Evolutionary conservation across 2,888 invertebrate species (phyloP).

Genomic region (Synergus gifuensis): DNA sequence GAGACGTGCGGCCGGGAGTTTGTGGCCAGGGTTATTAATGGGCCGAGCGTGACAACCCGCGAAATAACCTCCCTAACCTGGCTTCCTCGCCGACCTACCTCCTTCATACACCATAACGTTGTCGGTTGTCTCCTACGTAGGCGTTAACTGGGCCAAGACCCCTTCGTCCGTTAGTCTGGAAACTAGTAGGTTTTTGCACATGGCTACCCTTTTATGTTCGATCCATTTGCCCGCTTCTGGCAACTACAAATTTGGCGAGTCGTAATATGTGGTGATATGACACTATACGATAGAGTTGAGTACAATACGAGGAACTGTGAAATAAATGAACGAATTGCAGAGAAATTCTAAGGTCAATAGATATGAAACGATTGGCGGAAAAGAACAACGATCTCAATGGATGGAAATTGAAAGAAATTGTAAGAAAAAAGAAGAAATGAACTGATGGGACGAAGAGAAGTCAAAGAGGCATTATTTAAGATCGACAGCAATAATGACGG

Average conservation of each 20-base stretch:
- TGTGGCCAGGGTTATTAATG: conserved; percentile 69
- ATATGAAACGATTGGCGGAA: background rate
- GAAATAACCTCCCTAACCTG: conserved; percentile 67
- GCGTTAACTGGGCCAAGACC: conserved; percentile 70
- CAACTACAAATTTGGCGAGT: background rate
- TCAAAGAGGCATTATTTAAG: background rate
- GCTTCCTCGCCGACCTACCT: conserved; percentile 8
- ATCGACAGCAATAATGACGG: background rate
- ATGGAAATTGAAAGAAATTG: background rate
- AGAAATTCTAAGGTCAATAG: background rate
- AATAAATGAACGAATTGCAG: background rate
- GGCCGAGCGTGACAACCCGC: conserved; percentile 72
- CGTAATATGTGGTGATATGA: background rate
- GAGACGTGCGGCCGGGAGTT: conserved; percentile 23
- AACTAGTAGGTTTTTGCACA: conserved; percentile 50
- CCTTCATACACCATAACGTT: conserved; percentile 42
- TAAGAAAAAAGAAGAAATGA: background rate
- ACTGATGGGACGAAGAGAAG: background rate
- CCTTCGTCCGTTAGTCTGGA: conserved; percentile 62
- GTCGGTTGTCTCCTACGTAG: conserved; percentile 50
- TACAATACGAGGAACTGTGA: background rate
- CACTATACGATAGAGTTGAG: background rate
- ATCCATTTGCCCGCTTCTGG: background rate
- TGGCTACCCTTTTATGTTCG: background rate
- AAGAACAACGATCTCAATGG: background rate